Evolutionary conservation across 2,888 invertebrate genomes (phyloP), one percentile per base, ranked within the genome.

Genomic region (Caenorhabditis zanzibari): DNA sequence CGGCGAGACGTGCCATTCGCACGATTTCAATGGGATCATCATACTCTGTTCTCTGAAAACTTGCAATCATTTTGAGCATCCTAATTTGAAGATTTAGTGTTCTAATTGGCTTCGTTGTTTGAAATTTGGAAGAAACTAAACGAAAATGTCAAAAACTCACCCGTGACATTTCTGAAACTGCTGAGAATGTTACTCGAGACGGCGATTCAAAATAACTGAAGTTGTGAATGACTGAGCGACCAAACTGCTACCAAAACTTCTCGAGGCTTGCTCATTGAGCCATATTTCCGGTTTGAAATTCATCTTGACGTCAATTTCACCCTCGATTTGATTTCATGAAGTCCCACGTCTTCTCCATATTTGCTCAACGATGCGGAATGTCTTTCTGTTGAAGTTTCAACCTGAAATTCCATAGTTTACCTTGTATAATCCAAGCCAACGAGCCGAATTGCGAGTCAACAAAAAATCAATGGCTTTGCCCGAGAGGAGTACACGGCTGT

Each of bases 11-110:
- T 22, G 91, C 91, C 84, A 89, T 82, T 28, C 91, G 87, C 26
- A 91, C 88, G 49, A 91, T 90, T 64, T 91, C 90, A 19, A 89
- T 84, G 2, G 91, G 90, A 79, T 91, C 91, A 77, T 91, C 91
- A 69, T 90, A 88, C 44, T 90, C 89, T 38, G 80, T 71, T 75
- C 80, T 80, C 83, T 84, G 63, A 19, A 81, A 63, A 19, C 6
- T 58, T 19, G 66, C 19, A 9, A 61, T 16, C 22, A n/a, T 47
- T 47, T 24, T 32, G 14, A 19, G 38, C 26, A 32, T 72, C 32
- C 44, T 14, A 47, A 35, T 54, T 38, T 38, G 38, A 32, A 32
- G 52, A 32, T 52, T 16, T 4, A 24, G 24, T 32, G 28, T 9
- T 26, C 24, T 24, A 41, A 54, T 68, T 68, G 38, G 66, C 58